phyloP scores from a whole-genome alignment of 2,113 vertebrate species.

The Campylomormyrus numenius region DNA sequence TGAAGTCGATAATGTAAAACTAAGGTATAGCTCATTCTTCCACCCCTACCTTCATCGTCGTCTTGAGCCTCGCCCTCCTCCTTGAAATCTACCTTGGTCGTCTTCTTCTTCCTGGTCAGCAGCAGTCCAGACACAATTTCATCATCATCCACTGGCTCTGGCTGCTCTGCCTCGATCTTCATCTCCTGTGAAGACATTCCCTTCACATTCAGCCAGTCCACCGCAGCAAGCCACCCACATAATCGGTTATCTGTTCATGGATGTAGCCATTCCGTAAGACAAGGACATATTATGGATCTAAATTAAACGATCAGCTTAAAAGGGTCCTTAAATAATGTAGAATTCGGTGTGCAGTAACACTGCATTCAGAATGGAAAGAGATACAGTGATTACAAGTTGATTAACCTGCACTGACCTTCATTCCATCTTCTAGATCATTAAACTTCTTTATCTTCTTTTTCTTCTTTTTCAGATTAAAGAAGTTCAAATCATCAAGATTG shows the following conservation, averaged over 20 bases:
- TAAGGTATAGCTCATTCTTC: background rate
- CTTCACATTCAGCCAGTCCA: background rate
- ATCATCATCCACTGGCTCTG: constrained; percentile 76
- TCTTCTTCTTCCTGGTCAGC: constrained; percentile 68
- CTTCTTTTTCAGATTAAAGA: constrained; percentile 98
- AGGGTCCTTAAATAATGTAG: background rate
- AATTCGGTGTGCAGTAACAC: background rate
- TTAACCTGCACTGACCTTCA: constrained; percentile 73
- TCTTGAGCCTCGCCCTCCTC: constrained; percentile 78
- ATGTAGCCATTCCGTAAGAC: background rate
- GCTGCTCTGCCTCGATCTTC: constrained; percentile 83
- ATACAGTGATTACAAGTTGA: background rate
- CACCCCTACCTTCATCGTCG: constrained; percentile 74
- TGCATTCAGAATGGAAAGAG: background rate
- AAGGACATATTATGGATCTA: background rate
- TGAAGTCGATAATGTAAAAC: background rate
- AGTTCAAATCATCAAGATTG: constrained; percentile 89
- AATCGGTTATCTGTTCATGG: background rate
- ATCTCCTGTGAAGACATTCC: constrained; percentile 59
- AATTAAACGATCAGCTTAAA: background rate
- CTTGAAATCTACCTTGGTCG: constrained; percentile 82
- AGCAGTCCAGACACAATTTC: constrained; percentile 80
- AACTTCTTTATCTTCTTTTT: constrained; percentile 97
- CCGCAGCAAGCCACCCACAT: background rate
- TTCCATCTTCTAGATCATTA: constrained; percentile 82